These are phyloP conservation scores for Pseudomugil tenellus DNA, from an alignment of 2,797 vertebrate genomes.

Conservation along the genomic window DNA sequence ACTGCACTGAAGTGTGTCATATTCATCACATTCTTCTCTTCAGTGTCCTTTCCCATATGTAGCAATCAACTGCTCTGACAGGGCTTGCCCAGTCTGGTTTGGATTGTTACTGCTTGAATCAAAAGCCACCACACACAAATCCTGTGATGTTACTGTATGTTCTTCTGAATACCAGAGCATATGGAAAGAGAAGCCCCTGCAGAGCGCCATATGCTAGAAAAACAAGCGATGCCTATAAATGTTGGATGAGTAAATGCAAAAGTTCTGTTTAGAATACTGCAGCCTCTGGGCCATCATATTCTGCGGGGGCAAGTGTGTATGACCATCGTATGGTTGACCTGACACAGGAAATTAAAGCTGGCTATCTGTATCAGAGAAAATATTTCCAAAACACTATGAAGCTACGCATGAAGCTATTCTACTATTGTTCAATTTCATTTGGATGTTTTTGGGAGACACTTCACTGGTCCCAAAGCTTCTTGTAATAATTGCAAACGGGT, in stretches of 20 bases:
- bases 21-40: background rate
- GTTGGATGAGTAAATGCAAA: conserved; percentile 42
- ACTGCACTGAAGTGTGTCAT: background rate
- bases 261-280: conserved; percentile 38
- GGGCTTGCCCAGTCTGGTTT: background rate
- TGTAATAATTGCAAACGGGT: no score
- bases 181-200: conserved; percentile 44
- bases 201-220: conserved; percentile 53
- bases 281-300: conserved; percentile 9
- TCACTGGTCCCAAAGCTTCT: no score
- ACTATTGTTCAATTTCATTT: no score
- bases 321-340: background rate
- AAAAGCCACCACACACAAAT: conserved; percentile 33
- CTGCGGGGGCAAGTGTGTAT: conserved; percentile 5
- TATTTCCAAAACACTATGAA: background rate
- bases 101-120: conserved; percentile 22
- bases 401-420: background rate
- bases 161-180: conserved; percentile 36
- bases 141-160: conserved; percentile 43
- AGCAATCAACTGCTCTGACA: conserved; percentile 2
- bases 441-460: no score
- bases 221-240: conserved; percentile 67
- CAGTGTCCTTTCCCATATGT: background rate
- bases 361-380: background rate
- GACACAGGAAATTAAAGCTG: background rate